Evolutionary conservation across 2,888 invertebrate species (phyloP), one percentile per base, ranked within the genome.

Genomic region (Cacoxenus indagator): DNA sequence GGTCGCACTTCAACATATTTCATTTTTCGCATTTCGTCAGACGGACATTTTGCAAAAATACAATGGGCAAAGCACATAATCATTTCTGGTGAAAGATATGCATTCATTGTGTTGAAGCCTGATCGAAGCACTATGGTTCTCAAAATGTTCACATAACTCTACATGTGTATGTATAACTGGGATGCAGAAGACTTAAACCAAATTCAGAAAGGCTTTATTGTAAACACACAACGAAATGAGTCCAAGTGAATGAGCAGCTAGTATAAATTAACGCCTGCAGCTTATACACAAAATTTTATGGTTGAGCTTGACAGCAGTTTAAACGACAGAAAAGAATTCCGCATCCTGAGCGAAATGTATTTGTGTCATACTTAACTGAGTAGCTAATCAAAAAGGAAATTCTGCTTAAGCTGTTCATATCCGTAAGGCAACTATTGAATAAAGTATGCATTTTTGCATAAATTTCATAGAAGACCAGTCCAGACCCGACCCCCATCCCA

Each of bases 391-490:
- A 68, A 70, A 68, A 67, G 65, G 67, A 67, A 61, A 68, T 62
- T 61, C 59, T 57, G 57, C 65, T 62, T 68, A 75, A 73, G 67
- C 72, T 71, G 74, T 65, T 68, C 57, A 59, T 67, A 66, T 65
- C 59, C 37, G 61, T 64, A 59, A 59, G 64, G 43, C 48, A 68
- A 55, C 67, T 61, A 67, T 68, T 70, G 64, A 70, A 72, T 67
- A 70, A 69, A 67, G 70, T 67, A 69, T 72, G 67, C 65, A 74
- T 68, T 57, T 57, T 43, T 64, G 26, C 64, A 72, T 46, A 55
- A 68, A 64, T 67, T 67, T 74, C 69, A 67, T 64, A 55, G 37
- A 65, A 57, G 14, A 57, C 48, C 22, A 48, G 19, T 11, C 3
- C 55, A 55, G 14, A 19, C n/a, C 54, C 19, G 24, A 19, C 61